Base-by-base conservation (phyloP, 1,140 invertebrate genomes). In the Drosophila auraria region DNA sequence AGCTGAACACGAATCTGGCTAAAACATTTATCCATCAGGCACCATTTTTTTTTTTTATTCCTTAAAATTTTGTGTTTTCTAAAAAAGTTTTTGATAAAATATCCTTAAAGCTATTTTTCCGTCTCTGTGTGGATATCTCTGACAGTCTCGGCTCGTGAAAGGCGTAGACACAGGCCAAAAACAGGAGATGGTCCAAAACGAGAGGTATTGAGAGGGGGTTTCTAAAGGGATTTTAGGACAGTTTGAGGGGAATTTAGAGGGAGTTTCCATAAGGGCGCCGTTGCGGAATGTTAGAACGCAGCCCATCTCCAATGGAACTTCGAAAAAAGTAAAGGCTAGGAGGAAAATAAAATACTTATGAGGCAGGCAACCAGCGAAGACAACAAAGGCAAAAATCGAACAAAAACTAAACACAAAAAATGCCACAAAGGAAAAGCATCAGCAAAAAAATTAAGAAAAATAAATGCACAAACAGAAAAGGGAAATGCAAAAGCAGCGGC, bases 361-460 rank as follows among this genome's bases (percentile, higher is more conserved):
- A 68, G 69, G 82, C 57, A 66, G 64, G 36, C 33, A 36, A 5
- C 44, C 68, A 62, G 62, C 49, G 62, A 68, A 56, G 54, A 66
- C 58, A 87, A 81, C 61, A 82, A 82, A 82, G 64, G 44, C 74
- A 63, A 56, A 82, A 64, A 70, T 68, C 33, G 44, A 63, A 62
- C 49, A 72, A 63, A 82, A 83, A 83, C 68, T 64, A 83, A 87
- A 62, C 69, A 70, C 36, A 40, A 70, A 72, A 63, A 66, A 69
- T 51, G 47, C 61, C 62, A 66, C 61, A 73, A 72, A 51, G 60
- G 45, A 56, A 65, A 61, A 54, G 51, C 54, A 40, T 49, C 65
- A 68, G 63, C 64, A 79, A 78, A 68, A n/a, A 51, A 63, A 57
- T 40, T 40, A 57, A 57, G 54, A 57, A 40, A 57, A 57, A 57